Conservation (phyloP, 2,113 vertebrate genomes). For the Zosterops japonicus region DNA sequence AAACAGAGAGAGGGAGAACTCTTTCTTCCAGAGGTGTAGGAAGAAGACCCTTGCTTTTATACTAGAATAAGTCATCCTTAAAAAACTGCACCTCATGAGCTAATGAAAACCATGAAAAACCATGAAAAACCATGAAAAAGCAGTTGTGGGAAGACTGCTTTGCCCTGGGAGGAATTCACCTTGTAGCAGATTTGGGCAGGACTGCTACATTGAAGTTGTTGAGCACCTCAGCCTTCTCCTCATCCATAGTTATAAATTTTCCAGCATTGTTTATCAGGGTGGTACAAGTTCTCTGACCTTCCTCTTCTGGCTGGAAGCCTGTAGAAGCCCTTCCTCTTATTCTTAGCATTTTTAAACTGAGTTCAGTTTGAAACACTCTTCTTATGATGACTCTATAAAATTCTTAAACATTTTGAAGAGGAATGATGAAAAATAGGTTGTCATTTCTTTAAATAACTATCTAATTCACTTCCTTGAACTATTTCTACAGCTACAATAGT, state of each 20-base stretch:
- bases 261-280: background rate
- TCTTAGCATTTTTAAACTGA: background rate
- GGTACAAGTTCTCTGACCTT: background rate
- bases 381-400: background rate
- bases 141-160: background rate
- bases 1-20: background rate
- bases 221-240: background rate
- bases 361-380: background rate
- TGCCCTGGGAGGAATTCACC: accelerated
- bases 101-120: background rate
- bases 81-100: background rate
- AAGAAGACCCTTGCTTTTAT: background rate
- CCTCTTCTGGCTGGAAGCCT: background rate
- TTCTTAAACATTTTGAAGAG: background rate
- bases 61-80: background rate
- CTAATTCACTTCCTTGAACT: background rate
- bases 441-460: background rate
- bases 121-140: background rate
- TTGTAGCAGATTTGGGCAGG: background rate
- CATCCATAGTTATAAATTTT: background rate
- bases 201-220: background rate
- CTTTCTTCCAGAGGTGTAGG: background rate
- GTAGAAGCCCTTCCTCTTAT: background rate
- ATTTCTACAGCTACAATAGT: background rate
- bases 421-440: background rate